Conservation (phyloP, 2,113 vertebrate genomes). For the Cephalopholis sonnerati region DNA sequence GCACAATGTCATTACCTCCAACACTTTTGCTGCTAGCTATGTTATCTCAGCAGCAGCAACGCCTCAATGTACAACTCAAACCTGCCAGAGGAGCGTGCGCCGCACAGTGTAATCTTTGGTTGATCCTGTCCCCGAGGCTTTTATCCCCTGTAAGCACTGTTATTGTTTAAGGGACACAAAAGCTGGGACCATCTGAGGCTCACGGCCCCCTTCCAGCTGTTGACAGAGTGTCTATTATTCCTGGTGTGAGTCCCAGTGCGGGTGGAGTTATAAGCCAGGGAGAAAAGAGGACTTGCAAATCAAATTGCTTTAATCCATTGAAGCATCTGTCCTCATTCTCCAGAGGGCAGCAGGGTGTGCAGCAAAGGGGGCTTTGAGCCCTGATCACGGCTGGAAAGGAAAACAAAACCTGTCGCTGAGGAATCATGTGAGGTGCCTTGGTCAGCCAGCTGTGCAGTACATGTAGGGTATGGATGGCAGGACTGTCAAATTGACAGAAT, state of each 20-base stretch:
- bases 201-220: constrained; percentile 64
- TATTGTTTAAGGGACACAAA: constrained; percentile 62
- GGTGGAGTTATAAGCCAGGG: constrained; percentile 42
- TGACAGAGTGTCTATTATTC: constrained; percentile 59
- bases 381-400: constrained; percentile 58
- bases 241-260: constrained; percentile 34
- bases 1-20: constrained; percentile 59
- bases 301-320: constrained; percentile 74
- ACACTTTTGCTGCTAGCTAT: constrained; percentile 51
- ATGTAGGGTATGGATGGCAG: constrained; percentile 20
- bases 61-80: constrained; percentile 65
- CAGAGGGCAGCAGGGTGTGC: constrained; percentile 55
- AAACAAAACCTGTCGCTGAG: constrained; percentile 67
- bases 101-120: constrained; percentile 51
- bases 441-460: constrained; percentile 58
- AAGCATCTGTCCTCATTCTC: constrained; percentile 78
- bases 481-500: constrained; percentile 25
- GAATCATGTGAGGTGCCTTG: constrained; percentile 41
- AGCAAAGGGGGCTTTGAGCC: constrained; percentile 46
- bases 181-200: constrained; percentile 48
- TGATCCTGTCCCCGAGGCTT: constrained; percentile 55
- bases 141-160: constrained; percentile 58
- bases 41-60: constrained; percentile 50
- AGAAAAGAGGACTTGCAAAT: constrained; percentile 68
- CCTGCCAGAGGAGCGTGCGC: constrained; percentile 45